phyloP scores from a whole-genome alignment of 1,140 invertebrate species.

The Pristionchus pacificus region DNA sequence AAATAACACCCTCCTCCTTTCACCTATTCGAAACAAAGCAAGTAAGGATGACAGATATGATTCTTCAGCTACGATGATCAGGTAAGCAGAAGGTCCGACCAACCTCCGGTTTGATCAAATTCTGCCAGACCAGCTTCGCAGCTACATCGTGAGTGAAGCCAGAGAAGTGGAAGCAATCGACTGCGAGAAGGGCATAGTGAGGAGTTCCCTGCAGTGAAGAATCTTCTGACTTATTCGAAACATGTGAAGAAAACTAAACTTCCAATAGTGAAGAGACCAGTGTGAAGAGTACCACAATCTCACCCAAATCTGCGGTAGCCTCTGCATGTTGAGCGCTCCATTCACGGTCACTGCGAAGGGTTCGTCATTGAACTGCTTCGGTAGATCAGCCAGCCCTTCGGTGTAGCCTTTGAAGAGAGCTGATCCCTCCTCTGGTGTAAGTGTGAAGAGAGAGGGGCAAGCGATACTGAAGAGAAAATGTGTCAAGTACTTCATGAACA shows the following conservation, averaged over 20 bases:
- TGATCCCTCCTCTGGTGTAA: neutral
- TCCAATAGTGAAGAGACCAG: too few species aligned
- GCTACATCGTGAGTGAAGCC: neutral
- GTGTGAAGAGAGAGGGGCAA: neutral
- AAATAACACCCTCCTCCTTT: too few species aligned
- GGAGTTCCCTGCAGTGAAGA: neutral
- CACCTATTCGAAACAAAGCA: too few species aligned
- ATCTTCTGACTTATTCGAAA: neutral
- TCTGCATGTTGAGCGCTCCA: neutral
- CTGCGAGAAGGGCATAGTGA: neutral
- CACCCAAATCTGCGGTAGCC: neutral
- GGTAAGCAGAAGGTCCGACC: too few species aligned
- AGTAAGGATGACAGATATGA: too few species aligned
- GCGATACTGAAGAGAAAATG: neutral
- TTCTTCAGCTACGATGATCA: too few species aligned
- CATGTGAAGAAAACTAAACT: too few species aligned
- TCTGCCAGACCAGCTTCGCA: neutral
- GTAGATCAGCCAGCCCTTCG: neutral
- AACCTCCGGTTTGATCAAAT: neutral
- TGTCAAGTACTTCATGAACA: too few species aligned
- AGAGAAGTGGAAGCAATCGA: neutral
- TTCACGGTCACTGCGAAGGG: neutral
- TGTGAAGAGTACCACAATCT: neutral
- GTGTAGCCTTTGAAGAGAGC: neutral
- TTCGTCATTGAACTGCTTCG: neutral